phyloP scores from a whole-genome alignment of 2,797 vertebrate genomes.

The Triplophysa bombifrons region DNA sequence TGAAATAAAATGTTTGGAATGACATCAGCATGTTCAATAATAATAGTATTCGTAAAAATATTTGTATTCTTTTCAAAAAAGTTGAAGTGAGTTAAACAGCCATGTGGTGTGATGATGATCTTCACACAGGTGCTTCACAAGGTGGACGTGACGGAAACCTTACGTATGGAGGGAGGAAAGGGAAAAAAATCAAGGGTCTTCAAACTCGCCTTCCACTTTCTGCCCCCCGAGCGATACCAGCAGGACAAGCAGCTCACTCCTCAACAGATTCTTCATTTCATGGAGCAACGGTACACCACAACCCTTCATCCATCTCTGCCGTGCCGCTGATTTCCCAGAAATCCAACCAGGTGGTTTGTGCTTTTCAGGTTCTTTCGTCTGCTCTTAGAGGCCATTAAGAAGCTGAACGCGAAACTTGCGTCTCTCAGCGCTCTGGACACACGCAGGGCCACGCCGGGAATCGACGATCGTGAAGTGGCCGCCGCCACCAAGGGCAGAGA shows the following conservation, averaged over 20 bases:
- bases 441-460: conserved; percentile 79
- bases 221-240: conserved; percentile 80
- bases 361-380: conserved; percentile 85
- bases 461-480: conserved; percentile 67
- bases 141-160: conserved; percentile 84
- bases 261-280: conserved; percentile 83
- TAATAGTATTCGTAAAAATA: too few relatives aligned
- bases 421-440: conserved; percentile 82
- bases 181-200: conserved; percentile 76
- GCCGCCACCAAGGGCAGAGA: conserved; percentile 25
- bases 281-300: conserved; percentile 85
- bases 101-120: conserved; percentile 55
- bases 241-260: conserved; percentile 87
- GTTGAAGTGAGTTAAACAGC: not conserved
- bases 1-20: too few relatives aligned
- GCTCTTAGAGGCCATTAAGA: conserved; percentile 86
- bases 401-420: conserved; percentile 81
- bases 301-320: not conserved
- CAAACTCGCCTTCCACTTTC: conserved; percentile 84
- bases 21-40: too few relatives aligned
- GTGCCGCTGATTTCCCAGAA: not conserved
- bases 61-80: too few relatives aligned
- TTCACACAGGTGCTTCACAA: conserved; percentile 86
- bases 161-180: conserved; percentile 68
- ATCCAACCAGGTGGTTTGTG: not conserved